Percentiles rank a stretch among this genome's conserved stretches.
Conservation (phyloP, 2,888 invertebrate genomes). For the Chloromyia formosa region DNA sequence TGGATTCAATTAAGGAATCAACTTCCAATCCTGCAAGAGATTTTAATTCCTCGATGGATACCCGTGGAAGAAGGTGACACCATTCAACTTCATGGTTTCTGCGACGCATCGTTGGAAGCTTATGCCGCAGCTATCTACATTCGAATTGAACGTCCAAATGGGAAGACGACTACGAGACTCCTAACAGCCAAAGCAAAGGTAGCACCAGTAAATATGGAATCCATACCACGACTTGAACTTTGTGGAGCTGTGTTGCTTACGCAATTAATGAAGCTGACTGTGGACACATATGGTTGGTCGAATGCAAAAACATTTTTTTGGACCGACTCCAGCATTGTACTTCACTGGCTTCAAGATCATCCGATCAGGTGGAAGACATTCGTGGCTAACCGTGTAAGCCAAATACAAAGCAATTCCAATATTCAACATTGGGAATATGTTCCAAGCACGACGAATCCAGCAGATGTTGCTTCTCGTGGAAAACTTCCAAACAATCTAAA, state of each 20-base stretch:
- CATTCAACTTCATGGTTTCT: conserved; percentile 29
- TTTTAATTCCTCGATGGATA: conserved; percentile 27
- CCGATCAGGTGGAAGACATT: conserved; percentile 11
- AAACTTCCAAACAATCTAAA: background rate
- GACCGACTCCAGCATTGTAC: conserved; percentile 2
- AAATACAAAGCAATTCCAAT: background rate
- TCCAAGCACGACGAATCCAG: background rate
- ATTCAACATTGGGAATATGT: background rate
- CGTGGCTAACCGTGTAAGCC: conserved; percentile 10
- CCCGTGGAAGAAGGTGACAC: background rate
- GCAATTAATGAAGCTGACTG: conserved; percentile 23
- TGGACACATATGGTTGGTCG: background rate
- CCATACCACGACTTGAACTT: conserved; percentile 48
- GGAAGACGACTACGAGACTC: background rate
- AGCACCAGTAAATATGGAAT: conserved; percentile 42
- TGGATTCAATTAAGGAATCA: conserved; percentile 2
- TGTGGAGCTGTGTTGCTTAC: conserved; percentile 47
- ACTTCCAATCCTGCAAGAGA: background rate
- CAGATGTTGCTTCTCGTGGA: background rate
- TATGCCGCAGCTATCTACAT: background rate
- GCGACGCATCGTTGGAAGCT: background rate
- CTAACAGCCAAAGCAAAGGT: conserved; percentile 47
- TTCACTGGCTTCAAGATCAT: background rate
- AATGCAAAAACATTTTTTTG: background rate
- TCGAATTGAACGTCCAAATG: background rate